Conservation (phyloP, 2,888 invertebrate genomes). For the Drosophila cracens region DNA sequence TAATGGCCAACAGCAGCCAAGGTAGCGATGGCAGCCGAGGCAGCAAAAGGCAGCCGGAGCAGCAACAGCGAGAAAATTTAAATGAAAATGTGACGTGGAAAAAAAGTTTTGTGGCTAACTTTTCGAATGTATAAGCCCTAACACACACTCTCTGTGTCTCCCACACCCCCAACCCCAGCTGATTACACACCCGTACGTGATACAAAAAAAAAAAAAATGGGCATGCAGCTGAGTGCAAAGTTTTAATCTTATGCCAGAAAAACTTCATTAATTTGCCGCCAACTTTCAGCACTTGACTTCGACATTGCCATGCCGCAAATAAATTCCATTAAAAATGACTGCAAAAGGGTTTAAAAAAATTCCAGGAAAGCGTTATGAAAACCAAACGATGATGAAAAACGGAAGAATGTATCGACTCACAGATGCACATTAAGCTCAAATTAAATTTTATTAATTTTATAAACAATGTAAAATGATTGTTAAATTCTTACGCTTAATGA, state of each 20-base stretch:
- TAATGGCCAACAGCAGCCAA: slow-evolving; percentile 22
- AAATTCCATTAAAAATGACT: slow-evolving; percentile 50
- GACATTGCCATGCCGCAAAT: slow-evolving; percentile 39
- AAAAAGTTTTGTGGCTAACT: slow-evolving; percentile 46
- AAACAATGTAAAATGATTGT: background rate
- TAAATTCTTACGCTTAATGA: fast-evolving
- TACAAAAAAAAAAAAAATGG: slow-evolving; percentile 15
- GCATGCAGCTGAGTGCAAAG: slow-evolving; percentile 62
- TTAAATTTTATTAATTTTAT: background rate
- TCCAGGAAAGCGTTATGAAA: slow-evolving; percentile 17
- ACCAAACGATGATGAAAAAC: slow-evolving; percentile 38
- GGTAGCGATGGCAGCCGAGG: background rate
- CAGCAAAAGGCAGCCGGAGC: background rate
- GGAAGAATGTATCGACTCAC: slow-evolving; percentile 1
- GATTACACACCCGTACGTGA: slow-evolving; percentile 25
- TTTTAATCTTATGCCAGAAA: slow-evolving; percentile 71
- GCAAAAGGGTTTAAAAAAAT: slow-evolving; percentile 27
- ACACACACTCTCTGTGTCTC: background rate
- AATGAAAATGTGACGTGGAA: slow-evolving; percentile 42
- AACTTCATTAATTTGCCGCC: slow-evolving; percentile 71
- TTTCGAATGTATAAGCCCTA: slow-evolving; percentile 35
- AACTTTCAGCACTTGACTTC: slow-evolving; percentile 62
- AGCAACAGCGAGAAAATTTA: slow-evolving; percentile 33
- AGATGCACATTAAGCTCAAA: background rate
- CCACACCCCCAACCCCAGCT: background rate